These are phyloP conservation scores for Alca torda DNA, from an alignment of 2,797 vertebrate species.

Conservation along the genomic window DNA sequence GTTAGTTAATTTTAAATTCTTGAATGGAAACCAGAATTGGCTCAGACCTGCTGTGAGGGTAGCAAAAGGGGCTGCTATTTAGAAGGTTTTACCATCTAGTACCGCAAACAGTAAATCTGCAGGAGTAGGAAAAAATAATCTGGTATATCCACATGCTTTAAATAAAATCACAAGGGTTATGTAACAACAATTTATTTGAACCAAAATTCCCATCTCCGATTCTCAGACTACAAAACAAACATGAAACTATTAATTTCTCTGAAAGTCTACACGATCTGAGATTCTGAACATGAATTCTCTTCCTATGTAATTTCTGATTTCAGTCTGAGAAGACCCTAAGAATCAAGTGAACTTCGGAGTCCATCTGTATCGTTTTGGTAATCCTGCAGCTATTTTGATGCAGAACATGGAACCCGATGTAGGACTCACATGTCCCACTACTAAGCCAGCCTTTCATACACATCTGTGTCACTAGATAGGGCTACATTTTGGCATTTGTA, in stretches of 20 bases:
- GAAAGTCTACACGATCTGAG: not conserved
- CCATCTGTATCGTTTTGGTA: not conserved
- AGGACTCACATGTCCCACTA: not conserved
- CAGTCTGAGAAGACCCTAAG: not conserved
- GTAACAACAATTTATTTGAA: not conserved
- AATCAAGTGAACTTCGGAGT: not conserved
- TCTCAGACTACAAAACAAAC: not conserved
- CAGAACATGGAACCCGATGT: too few relatives aligned
- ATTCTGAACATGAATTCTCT: not conserved
- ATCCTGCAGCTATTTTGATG: not conserved
- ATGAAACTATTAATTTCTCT: not conserved
- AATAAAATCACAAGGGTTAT: not conserved
- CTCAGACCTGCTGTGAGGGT: not conserved
- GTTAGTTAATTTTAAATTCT: not conserved
- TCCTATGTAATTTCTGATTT: not conserved
- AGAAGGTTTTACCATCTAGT: not conserved
- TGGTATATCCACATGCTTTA: accelerated
- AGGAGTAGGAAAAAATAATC: not conserved
- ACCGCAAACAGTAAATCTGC: not conserved
- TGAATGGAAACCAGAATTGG: not conserved
- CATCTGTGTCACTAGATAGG: not conserved
- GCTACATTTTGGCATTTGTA: not conserved
- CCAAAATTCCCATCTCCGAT: not conserved
- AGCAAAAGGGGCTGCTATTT: not conserved
- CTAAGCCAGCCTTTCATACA: not conserved